Evolutionary conservation across 2,113 vertebrate genomes (phyloP).

Genomic region (Sorex araneus): DNA sequence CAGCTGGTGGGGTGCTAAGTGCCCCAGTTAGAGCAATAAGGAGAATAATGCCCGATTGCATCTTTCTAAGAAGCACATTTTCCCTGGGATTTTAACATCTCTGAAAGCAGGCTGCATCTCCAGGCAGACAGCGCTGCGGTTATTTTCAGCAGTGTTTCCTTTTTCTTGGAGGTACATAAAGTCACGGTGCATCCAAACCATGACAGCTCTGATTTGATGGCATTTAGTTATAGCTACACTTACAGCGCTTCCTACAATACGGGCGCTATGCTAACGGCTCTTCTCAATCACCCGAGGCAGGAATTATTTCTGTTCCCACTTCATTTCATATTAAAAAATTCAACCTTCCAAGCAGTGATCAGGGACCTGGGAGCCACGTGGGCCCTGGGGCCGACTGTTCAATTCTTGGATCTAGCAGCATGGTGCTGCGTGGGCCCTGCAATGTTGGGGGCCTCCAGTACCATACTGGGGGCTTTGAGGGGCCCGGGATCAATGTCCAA

Average conservation of each 20-base stretch:
- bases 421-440: too few relatives aligned
- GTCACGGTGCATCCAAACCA: background rate
- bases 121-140: background rate
- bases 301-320: background rate
- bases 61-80: slow-evolving; percentile 53
- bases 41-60: slow-evolving; percentile 59
- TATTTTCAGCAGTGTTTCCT: slow-evolving; percentile 15
- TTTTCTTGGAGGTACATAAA: slow-evolving; percentile 4
- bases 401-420: too few relatives aligned
- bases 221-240: background rate
- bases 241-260: background rate
- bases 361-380: too few relatives aligned
- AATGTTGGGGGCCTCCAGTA: too few relatives aligned
- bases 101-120: slow-evolving; percentile 46
- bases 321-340: too few relatives aligned
- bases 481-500: too few relatives aligned
- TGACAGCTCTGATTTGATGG: background rate
- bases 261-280: background rate
- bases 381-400: too few relatives aligned
- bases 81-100: slow-evolving; percentile 34
- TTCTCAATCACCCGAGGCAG: background rate
- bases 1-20: slow-evolving; percentile 76
- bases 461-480: too few relatives aligned
- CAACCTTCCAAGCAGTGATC: too few relatives aligned
- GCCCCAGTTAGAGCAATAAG: slow-evolving; percentile 65